These are phyloP conservation scores for Bhutanitis thaidina DNA, from an alignment of 2,888 invertebrate genomes.

Conservation along the genomic window DNA sequence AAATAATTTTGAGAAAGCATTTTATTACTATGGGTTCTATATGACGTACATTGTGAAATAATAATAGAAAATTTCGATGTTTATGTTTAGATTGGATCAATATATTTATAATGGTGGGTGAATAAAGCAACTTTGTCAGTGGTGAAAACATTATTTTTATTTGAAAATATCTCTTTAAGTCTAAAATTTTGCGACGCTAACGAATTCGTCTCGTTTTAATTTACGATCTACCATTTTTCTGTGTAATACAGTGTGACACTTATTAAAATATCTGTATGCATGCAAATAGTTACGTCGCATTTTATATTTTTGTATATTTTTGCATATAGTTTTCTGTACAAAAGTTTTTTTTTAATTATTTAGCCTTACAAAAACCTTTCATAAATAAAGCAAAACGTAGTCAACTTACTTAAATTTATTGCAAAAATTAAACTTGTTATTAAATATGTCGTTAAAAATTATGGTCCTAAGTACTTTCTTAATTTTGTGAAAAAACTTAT, in stretches of 20 bases:
- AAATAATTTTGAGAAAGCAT: conserved; percentile 72
- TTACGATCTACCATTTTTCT: conserved; percentile 70
- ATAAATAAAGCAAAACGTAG: too few relatives aligned
- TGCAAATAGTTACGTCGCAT: conserved; percentile 6
- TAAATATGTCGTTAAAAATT: too few relatives aligned
- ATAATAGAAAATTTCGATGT: conserved; percentile 59
- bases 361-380: too few relatives aligned
- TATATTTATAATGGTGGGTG: conserved; percentile 66
- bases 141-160: conserved; percentile 55
- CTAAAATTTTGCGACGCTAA: conserved; percentile 64
- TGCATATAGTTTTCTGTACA: too few relatives aligned
- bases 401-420: too few relatives aligned
- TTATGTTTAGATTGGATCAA: conserved; percentile 70
- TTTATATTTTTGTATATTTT: neutral
- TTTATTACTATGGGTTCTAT: conserved; percentile 61
- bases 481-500: too few relatives aligned
- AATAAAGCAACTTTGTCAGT: conserved; percentile 70
- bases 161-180: conserved; percentile 26
- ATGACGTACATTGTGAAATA: conserved; percentile 50
- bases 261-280: conserved; percentile 1
- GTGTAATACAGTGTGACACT: conserved; percentile 32
- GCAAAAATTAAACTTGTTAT: too few relatives aligned
- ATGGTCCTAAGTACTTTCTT: too few relatives aligned
- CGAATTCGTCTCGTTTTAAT: conserved; percentile 33
- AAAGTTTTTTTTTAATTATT: too few relatives aligned